A percentile compares a stretch with the other conserved stretches of the same genome.
Conservation (phyloP, 2,113 vertebrate genomes). For the Cercopithecus mona region DNA sequence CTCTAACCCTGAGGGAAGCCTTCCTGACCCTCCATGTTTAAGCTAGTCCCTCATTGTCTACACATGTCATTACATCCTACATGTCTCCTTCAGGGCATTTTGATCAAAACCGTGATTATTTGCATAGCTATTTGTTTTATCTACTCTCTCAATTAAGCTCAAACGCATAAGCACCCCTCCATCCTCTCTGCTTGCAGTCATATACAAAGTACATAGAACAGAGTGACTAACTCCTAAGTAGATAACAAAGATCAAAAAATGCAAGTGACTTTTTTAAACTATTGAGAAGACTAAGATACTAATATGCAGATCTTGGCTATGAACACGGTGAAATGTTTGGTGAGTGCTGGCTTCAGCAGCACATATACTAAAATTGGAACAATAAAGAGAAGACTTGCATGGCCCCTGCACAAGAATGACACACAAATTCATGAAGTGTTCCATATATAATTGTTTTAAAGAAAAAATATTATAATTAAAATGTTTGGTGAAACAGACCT, state of each 20-base stretch:
- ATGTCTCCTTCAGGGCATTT: constrained; percentile 5
- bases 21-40: not conserved
- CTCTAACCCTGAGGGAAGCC: not conserved
- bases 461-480: not conserved
- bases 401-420: no score
- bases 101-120: not conserved
- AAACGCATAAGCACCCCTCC: not conserved
- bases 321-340: not conserved
- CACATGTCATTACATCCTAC: not conserved
- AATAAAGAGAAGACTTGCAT: no score
- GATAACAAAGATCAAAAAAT: constrained; percentile 2
- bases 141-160: not conserved
- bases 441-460: no score
- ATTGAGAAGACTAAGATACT: not conserved
- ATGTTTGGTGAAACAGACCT: not conserved
- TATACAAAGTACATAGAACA: not conserved
- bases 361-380: no score
- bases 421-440: no score
- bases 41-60: not conserved
- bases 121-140: constrained; percentile 38
- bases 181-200: not conserved
- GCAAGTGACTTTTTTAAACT: not conserved
- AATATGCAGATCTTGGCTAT: not conserved
- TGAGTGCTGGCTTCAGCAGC: not conserved
- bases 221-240: not conserved